Evolutionary conservation across 2,797 vertebrate species (phyloP).

Genomic region (Chromis chromis): DNA sequence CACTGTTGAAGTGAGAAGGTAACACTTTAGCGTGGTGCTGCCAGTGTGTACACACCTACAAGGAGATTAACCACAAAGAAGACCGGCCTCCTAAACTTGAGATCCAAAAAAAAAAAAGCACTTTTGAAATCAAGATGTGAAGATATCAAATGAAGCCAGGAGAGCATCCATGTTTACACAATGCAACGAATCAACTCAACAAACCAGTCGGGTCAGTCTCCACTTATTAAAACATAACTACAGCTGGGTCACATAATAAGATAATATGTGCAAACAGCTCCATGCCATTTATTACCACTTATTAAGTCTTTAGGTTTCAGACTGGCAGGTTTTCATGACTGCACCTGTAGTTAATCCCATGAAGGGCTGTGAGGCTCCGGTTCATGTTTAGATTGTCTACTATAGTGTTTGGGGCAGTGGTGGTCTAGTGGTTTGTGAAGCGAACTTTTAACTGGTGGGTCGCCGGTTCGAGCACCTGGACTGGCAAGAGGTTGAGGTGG

Average conservation of each 20-base stretch:
- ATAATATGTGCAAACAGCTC: conserved; percentile 46
- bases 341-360: conserved; percentile 20
- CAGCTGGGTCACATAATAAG: conserved; percentile 33
- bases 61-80: conserved; percentile 10
- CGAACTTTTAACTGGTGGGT: no score
- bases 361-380: background rate
- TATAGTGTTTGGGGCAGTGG: no score
- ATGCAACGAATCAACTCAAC: background rate
- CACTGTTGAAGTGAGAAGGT: conserved; percentile 58
- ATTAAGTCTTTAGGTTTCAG: background rate
- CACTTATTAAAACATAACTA: conserved; percentile 39
- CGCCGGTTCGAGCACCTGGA: no score
- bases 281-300: conserved; percentile 8
- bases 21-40: conserved; percentile 49
- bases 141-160: no score
- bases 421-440: no score
- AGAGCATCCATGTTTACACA: background rate
- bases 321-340: conserved; percentile 8
- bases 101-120: background rate
- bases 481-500: no score
- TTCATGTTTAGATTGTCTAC: background rate
- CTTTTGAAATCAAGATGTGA: background rate
- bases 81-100: background rate
- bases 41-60: conserved; percentile 14
- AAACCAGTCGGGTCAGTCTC: conserved; percentile 46